Conservation (phyloP, 2,113 vertebrate species). For the Gasterosteus nipponicus region DNA sequence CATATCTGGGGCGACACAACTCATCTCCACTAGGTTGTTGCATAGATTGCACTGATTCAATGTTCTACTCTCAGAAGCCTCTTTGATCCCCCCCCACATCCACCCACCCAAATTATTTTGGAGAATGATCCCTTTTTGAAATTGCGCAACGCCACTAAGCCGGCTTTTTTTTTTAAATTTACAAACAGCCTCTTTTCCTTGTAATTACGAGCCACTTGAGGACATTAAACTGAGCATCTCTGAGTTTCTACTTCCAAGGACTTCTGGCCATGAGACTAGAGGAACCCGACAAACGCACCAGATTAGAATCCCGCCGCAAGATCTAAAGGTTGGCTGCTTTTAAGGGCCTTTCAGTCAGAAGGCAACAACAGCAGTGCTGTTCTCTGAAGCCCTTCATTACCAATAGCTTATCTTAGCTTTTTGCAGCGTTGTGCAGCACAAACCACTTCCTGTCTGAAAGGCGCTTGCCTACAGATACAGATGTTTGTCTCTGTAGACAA, state of each 20-base stretch:
- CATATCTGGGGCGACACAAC: neutral
- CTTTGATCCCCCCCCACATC: slow-evolving; percentile 16
- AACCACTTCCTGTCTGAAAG: neutral
- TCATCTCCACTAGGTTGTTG: slow-evolving; percentile 18
- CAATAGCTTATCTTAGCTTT: neutral
- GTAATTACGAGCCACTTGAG: slow-evolving; percentile 53
- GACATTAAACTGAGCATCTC: slow-evolving; percentile 30
- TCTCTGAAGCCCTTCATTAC: neutral
- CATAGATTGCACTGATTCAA: slow-evolving; percentile 24
- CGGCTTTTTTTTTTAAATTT: slow-evolving; percentile 30
- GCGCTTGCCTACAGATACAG: too few species aligned
- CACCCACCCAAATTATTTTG: slow-evolving; percentile 47
- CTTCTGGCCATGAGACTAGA: slow-evolving; percentile 8
- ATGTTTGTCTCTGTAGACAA: too few species aligned
- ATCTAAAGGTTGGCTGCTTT: neutral
- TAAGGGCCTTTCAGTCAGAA: neutral
- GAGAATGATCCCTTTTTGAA: slow-evolving; percentile 61
- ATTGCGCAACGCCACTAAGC: slow-evolving; percentile 49
- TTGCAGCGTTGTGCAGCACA: neutral
- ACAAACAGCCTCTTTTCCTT: slow-evolving; percentile 54
- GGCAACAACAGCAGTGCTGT: neutral
- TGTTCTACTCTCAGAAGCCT: neutral
- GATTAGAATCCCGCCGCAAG: neutral
- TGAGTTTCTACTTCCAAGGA: slow-evolving; percentile 54
- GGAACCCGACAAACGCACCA: neutral